Base-by-base conservation (phyloP, 2,888 invertebrate species). In the Ptilodon capucinus region DNA sequence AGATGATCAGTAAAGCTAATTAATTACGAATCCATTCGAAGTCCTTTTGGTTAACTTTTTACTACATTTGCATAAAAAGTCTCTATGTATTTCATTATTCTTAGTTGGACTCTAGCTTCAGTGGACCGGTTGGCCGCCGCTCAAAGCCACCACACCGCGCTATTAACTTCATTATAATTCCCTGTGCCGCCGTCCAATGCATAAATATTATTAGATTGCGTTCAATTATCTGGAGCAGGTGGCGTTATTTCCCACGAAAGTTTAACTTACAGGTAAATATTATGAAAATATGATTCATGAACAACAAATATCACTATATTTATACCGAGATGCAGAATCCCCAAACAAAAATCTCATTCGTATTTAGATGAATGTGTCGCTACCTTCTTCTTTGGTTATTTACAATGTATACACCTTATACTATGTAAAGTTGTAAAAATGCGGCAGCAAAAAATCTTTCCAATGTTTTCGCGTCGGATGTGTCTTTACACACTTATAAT, bases 91-190 rank as follows among this genome's bases (percentile, higher is more conserved):
- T 30, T 30, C 30, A n/a, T 8, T 30, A 30, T n/a, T 30, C 13
- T n/a, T 30, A 30, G 30, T 11, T 3, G 11, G 30, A n/a, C n/a
- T 8, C n/a, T 30, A 4, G n/a, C 8, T 4, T 8, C 16, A 34
- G 16, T 34, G 34, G 34, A 34, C 16, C 34, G 16, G 34, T n/a
- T 14, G 14, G 16, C 9, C 16, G 34, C n/a, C 3, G 18, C 23
- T 39, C 23, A 39, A 39, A 39, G 39, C 39, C 39, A 11, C 38
- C 2, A n/a, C 39, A 14, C 39, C 39, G 39, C 23, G 13, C 39
- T 39, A 39, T 39, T 39, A 39, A 14, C 39, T 39, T 23, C 39
- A 39, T 39, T 23, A 23, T 1, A 19, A n/a, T n/a, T n/a, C n/a
- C 11, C n/a, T 17, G 38, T 34, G 16, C 16, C n/a, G 8, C 34